phyloP scores from a whole-genome alignment of 2,113 vertebrate genomes.

The Pheucticus melanocephalus region DNA sequence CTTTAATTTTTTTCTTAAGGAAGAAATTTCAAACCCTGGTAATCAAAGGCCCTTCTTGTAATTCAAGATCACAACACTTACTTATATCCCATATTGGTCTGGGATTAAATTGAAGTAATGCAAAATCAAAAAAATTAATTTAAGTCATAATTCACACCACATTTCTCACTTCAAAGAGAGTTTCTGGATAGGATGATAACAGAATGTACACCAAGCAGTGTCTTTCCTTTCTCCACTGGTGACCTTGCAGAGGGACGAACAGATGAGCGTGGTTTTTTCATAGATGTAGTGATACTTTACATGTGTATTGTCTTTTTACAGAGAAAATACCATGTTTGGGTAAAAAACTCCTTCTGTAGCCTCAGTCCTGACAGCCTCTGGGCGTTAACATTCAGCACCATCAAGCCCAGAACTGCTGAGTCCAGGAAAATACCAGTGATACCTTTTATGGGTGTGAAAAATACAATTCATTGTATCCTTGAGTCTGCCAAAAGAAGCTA shows the following conservation, averaged over 20 bases:
- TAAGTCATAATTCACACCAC: neutral
- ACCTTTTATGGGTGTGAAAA: constrained; percentile 42
- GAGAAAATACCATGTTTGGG: neutral
- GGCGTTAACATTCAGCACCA: neutral
- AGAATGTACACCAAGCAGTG: neutral
- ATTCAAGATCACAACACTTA: neutral
- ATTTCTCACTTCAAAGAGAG: neutral
- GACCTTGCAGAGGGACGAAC: neutral
- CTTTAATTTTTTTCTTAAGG: neutral
- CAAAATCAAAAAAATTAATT: neutral
- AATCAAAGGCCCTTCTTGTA: neutral
- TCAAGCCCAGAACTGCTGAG: neutral
- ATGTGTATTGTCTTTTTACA: neutral
- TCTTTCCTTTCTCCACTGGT: neutral
- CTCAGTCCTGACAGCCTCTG: neutral
- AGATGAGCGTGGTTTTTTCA: neutral
- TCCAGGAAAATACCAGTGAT: neutral
- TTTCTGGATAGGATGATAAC: neutral
- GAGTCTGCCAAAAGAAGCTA: neutral
- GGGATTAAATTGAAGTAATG: neutral
- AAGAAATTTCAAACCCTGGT: constrained; percentile 26
- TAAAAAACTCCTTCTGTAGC: neutral
- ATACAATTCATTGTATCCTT: neutral
- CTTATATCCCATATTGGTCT: neutral
- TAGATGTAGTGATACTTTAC: neutral